phyloP scores from a whole-genome alignment of 1,140 invertebrate genomes.

The Tetramorium parvispinum region DNA sequence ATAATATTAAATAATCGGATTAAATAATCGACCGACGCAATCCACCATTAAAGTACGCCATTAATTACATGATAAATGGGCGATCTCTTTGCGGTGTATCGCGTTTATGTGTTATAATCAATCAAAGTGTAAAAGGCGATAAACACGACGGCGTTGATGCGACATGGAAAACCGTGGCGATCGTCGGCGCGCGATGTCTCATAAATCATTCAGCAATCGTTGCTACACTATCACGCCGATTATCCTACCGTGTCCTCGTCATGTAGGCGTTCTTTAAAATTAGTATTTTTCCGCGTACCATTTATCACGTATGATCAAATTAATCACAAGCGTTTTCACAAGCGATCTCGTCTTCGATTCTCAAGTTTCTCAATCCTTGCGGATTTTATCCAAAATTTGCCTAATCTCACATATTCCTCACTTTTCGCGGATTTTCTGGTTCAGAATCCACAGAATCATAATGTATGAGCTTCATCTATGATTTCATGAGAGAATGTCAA shows the following conservation, averaged over 20 bases:
- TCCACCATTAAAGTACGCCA: neutral
- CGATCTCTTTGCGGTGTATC: neutral
- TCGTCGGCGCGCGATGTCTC: neutral
- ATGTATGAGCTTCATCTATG: neutral
- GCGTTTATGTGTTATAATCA: constrained; percentile 23
- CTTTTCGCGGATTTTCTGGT: neutral
- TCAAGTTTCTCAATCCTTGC: neutral
- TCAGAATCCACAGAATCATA: neutral
- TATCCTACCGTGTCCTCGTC: constrained; percentile 25
- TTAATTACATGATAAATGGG: constrained; percentile 36
- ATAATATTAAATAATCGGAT: neutral
- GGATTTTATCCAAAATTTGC: neutral
- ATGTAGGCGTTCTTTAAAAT: constrained; percentile 2
- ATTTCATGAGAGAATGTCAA: no score
- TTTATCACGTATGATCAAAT: constrained; percentile 24
- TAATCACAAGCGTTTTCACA: neutral
- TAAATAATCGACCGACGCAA: constrained; percentile 1
- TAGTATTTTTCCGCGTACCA: neutral
- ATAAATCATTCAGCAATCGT: constrained; percentile 45
- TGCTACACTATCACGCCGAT: constrained; percentile 27
- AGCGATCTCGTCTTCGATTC: neutral
- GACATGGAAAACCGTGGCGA: constrained; percentile 12
- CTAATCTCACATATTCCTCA: neutral
- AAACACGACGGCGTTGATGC: constrained; percentile 24
- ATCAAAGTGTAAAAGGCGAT: constrained; percentile 46